These are phyloP conservation scores for Hypothenemus hampei DNA, from an alignment of 1,140 invertebrate genomes.

Conservation along the genomic window DNA sequence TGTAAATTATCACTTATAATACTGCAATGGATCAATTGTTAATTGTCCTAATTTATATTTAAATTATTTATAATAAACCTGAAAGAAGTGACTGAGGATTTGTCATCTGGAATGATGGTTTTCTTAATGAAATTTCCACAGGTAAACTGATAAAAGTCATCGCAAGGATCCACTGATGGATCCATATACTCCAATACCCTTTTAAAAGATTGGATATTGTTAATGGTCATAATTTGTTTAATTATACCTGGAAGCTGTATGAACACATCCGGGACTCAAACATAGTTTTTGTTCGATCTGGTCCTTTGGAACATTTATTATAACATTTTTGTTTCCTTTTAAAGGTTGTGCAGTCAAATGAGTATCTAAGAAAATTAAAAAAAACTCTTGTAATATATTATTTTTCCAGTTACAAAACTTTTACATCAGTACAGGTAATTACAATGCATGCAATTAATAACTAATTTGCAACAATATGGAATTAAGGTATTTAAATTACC, in stretches of 20 bases:
- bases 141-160: constrained; percentile 84
- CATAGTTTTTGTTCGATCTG: constrained; percentile 48
- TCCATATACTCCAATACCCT: constrained; percentile 69
- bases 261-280: constrained; percentile 59
- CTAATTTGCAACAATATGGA: no score
- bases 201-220: no score
- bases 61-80: constrained; percentile 42
- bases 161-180: constrained; percentile 71
- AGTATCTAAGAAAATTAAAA: constrained; percentile 35
- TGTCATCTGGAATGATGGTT: constrained; percentile 75
- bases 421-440: no score
- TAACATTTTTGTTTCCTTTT: constrained; percentile 30
- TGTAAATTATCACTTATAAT: constrained; percentile 74
- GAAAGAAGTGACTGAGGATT: constrained; percentile 74
- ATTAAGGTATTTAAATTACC: no score
- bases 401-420: no score
- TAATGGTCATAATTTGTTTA: no score
- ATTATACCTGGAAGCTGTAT: constrained; percentile 61
- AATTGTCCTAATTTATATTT: background rate
- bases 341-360: constrained; percentile 46
- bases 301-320: constrained; percentile 28
- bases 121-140: constrained; percentile 71
- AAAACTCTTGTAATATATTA: background rate
- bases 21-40: no score
- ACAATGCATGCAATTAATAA: no score